phyloP scores from a whole-genome alignment of 1,140 invertebrate genomes.

The Orius laevigatus region DNA sequence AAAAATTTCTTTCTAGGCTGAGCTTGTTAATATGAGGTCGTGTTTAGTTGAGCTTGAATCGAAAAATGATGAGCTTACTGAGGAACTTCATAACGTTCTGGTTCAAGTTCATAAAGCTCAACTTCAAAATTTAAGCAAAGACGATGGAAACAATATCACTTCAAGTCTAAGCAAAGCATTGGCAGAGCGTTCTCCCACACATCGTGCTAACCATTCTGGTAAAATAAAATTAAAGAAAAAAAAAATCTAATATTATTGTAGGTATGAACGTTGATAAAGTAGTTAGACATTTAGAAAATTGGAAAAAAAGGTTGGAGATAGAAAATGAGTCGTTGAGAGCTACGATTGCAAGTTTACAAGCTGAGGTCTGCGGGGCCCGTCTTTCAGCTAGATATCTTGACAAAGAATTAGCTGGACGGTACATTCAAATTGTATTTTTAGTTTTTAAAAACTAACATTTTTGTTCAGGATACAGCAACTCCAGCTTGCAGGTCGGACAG shows the following conservation, averaged over 20 bases:
- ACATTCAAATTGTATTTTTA: constrained; percentile 16
- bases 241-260: constrained; percentile 5
- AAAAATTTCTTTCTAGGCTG: constrained; percentile 40
- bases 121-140: constrained; percentile 28
- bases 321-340: constrained; percentile 55
- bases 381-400: constrained; percentile 73
- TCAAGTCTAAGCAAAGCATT: constrained; percentile 26
- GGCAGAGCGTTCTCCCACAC: constrained; percentile 26
- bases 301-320: constrained; percentile 27
- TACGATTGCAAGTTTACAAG: constrained; percentile 53
- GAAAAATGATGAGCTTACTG: constrained; percentile 36
- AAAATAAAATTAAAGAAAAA: background rate
- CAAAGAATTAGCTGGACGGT: constrained; percentile 67
- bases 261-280: constrained; percentile 19
- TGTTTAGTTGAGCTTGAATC: constrained; percentile 48
- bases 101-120: constrained; percentile 44
- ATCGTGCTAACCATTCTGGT: constrained; percentile 15
- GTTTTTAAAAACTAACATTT: constrained; percentile 1
- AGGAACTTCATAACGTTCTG: constrained; percentile 43
- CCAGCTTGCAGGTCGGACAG: constrained; percentile 49
- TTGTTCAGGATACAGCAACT: constrained; percentile 63
- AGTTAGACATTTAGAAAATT: constrained; percentile 19
- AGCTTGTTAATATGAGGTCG: constrained; percentile 50
- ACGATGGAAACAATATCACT: constrained; percentile 9
- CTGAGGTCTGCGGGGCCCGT: constrained; percentile 66